phyloP scores from a whole-genome alignment of 2,888 invertebrate genomes.

The Sinhomidia bicolor region DNA sequence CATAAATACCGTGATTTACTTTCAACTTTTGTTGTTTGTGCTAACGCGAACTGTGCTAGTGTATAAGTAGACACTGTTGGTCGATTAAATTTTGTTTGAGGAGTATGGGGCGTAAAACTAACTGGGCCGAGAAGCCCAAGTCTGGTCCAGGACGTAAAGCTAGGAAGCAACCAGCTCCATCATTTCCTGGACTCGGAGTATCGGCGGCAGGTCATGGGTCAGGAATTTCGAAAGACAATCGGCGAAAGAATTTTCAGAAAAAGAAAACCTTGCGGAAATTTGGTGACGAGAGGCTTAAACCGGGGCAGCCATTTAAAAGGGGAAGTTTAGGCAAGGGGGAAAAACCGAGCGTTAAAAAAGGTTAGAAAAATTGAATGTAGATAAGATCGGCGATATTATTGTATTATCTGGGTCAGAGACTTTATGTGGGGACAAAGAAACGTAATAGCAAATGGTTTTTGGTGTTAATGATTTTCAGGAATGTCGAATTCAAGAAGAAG shows the following conservation, averaged over 20 bases:
- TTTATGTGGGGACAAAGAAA: too few species aligned
- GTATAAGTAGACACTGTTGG: too few species aligned
- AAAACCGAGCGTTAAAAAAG: conserved; percentile 19
- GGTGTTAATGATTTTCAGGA: neutral
- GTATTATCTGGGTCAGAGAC: too few species aligned
- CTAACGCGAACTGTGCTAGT: too few species aligned
- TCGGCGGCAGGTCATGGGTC: conserved; percentile 80
- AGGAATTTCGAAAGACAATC: conserved; percentile 83
- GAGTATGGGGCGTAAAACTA: conserved; percentile 92
- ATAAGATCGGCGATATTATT: too few species aligned
- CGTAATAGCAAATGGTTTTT: too few species aligned
- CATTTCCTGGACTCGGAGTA: conserved; percentile 81
- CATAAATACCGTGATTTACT: too few species aligned
- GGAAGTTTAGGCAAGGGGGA: neutral
- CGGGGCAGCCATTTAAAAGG: conserved; percentile 55
- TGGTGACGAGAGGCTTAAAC: conserved; percentile 81
- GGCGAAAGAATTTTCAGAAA: conserved; percentile 10
- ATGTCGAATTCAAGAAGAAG: too few species aligned
- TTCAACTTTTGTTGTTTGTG: neutral
- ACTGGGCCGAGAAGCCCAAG: conserved; percentile 88
- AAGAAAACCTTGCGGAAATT: conserved; percentile 83
- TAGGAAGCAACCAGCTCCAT: conserved; percentile 92
- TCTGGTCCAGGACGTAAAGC: conserved; percentile 94
- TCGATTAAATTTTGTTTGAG: neutral
- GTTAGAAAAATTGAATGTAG: neutral